phyloP scores from a whole-genome alignment of 2,113 vertebrate genomes.

The Meleagris gallopavo region DNA sequence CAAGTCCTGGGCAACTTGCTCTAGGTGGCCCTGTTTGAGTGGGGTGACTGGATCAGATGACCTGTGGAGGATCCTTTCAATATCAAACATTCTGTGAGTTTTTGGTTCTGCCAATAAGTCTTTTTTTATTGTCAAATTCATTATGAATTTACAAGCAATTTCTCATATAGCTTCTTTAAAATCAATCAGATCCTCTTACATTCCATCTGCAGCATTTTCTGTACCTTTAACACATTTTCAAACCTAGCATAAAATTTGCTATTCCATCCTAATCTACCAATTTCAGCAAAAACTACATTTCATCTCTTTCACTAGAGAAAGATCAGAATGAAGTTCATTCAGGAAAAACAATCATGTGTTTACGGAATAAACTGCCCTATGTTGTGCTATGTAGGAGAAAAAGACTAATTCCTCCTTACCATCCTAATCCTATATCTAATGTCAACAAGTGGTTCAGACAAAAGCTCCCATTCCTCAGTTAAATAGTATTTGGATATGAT shows the following conservation, averaged over 20 bases:
- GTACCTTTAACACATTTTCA: background rate
- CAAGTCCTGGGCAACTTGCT: background rate
- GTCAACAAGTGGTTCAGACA: too few species aligned
- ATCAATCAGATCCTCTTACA: background rate
- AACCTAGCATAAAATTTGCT: background rate
- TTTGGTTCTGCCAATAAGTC: background rate
- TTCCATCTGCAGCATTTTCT: background rate
- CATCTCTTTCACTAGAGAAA: too few species aligned
- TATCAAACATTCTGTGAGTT: background rate
- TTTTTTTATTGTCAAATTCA: background rate
- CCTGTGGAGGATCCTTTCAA: background rate
- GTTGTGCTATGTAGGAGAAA: too few species aligned
- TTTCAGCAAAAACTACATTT: too few species aligned
- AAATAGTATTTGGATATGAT: too few species aligned
- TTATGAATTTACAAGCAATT: background rate
- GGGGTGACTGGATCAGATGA: background rate
- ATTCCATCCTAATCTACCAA: too few species aligned
- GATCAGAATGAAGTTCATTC: too few species aligned
- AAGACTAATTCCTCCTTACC: too few species aligned
- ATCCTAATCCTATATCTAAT: too few species aligned
- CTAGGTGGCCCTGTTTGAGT: background rate
- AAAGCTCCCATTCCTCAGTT: too few species aligned
- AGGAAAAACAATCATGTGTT: too few species aligned
- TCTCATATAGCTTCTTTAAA: background rate
- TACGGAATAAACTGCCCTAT: too few species aligned